Evolutionary conservation across 2,797 vertebrate species (phyloP), one percentile per base, ranked within the genome.

Genomic region (Poecilia gillii): DNA sequence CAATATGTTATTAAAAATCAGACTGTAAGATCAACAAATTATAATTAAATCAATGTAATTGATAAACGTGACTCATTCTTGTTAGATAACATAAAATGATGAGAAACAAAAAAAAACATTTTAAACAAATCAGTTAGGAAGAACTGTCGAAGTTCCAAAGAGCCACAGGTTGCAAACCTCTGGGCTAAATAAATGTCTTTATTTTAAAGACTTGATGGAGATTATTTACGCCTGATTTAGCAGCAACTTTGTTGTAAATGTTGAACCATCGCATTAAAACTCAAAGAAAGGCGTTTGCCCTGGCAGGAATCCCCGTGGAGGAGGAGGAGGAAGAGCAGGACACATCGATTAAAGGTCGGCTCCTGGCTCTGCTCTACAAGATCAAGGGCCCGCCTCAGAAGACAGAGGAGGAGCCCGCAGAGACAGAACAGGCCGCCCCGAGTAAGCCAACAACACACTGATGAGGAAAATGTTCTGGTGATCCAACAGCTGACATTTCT

Each of bases 371-470:
- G 87, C 85, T 99, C 76, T 97, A 97, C 91, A 99, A 98, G 94
- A 98, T 99, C 93, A 99, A 98, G 95, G 97, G 98, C 51, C 95
- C 95, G 1, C 96, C 97, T 80, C 98, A 96, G 91, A 96, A 97
- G 89, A 95, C 96, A 6, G 97, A 97, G 84, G 87, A 95, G 79
- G 94, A 96, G 57, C 96, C 96, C 31, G 92, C 91, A 0, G 97
- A 98, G 89, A 95, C 95, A 72, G 96, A 98, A 53, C 96, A 96
- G 85, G 93, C 94, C 72, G 94, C 92, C 77, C 99, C 99, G 47
- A 97, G 99, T 99, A 95, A 97, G 97, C 81, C 11, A 53, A 53
- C 18, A 25, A 53, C 73, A 75, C 59, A 23, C 5, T 0, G 77
- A 36, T 72, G n/a, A 59, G 18, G 3, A 71, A 77, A 78, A 64